phyloP scores from a whole-genome alignment of 2,888 invertebrate species.

The Automeris io region DNA sequence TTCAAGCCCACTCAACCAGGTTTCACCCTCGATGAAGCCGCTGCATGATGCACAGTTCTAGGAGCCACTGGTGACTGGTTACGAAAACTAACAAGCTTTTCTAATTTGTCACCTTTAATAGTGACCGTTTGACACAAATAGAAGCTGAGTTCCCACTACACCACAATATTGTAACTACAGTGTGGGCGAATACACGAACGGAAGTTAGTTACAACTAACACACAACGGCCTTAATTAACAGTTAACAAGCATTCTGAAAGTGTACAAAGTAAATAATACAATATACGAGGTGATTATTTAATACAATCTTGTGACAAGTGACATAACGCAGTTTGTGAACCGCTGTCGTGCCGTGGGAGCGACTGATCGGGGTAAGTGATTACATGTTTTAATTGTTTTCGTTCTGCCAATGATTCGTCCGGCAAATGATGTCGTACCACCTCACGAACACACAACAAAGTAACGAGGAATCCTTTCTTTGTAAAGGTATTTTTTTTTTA shows the following conservation, averaged over 20 bases:
- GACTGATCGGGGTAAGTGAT: constrained; percentile 40
- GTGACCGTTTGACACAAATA: too few species aligned
- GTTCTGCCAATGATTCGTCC: constrained; percentile 19
- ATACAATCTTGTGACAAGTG: constrained; percentile 31
- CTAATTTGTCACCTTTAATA: background rate
- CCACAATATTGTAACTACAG: background rate
- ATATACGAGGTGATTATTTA: constrained; percentile 14
- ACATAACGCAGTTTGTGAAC: constrained; percentile 32
- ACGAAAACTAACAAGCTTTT: too few species aligned
- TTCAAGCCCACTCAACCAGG: too few species aligned
- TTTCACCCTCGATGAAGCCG: too few species aligned
- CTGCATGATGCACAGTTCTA: too few species aligned
- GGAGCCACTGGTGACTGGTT: too few species aligned
- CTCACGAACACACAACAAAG: constrained; percentile 4
- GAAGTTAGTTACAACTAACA: constrained; percentile 10
- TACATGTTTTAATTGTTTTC: constrained; percentile 18
- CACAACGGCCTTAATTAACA: constrained; percentile 8
- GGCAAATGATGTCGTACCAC: constrained; percentile 14
- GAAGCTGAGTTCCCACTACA: background rate
- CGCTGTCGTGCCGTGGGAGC: constrained; percentile 36
- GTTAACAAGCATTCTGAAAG: constrained; percentile 25
- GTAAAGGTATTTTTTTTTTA: background rate
- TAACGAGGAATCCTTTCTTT: background rate
- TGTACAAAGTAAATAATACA: constrained; percentile 20
- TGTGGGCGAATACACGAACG: background rate